Base-by-base conservation (phyloP, 30 jellyfish, hydroid and myxozoan species). In the Pseudorhiza aurosa region DNA sequence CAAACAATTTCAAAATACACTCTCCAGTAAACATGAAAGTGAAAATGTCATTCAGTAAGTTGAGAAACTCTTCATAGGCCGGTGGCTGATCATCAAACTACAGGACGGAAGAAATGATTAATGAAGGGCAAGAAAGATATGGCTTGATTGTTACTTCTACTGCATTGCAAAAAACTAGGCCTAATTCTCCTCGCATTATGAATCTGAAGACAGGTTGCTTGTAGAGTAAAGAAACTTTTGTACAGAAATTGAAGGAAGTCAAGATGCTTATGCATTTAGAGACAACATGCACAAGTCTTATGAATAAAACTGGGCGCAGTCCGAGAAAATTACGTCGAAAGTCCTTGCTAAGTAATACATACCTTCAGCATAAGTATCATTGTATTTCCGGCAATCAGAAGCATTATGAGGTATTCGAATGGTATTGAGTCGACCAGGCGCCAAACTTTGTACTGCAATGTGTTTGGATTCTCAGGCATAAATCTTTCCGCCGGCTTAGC, bases 381-480 rank as follows among this genome's bases (percentile, higher is more conserved):
- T 7, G 99, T 94, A 50, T 94, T 94, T 4, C 99, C 99, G 67
- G 95, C 93, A 64, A 94, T 94, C 46, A 94, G 87, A 26, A 94
- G 87, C 99, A 94, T 94, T 69, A 94, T 94, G 29, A 94, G 94
- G 65, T 94, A 94, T 71, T 94, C 99, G 67, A 94, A 94, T 1
- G 99, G 99, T 1, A 87, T 81, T 4, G 99, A 94, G 47, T 94
- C 99, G 32, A 94, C 97, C 36, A 94, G 72, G 21, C 81, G 85
- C 99, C 99, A 94, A 81, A 94, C 96, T 82, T 94, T 94, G 85
- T 94, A 94, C 64, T 94, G 99, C 65, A 94, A 30, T 14, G 97
- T 94, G 69, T 94, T 94, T 32, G 99, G 99, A 31, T 94, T 73
- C 69, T 94, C 99, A 1, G 99, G 99, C 99, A 94, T 94, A 62